Conservation (phyloP, 2,888 invertebrate species). For the Pyralis farinalis region DNA sequence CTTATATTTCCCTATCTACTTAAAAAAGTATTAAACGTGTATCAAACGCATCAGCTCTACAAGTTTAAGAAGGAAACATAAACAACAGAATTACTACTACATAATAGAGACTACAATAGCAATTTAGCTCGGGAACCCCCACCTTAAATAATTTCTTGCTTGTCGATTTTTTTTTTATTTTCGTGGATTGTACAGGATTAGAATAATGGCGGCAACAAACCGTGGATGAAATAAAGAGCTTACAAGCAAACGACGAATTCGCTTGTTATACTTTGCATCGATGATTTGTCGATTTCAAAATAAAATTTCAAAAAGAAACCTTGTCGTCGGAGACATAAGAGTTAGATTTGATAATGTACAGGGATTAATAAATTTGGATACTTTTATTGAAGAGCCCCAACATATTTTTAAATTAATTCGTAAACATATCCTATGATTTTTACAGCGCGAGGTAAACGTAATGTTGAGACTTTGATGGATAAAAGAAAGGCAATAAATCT, state of each 20-base stretch:
- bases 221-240: constrained; percentile 35
- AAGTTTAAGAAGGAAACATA: too few species aligned
- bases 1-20: too few species aligned
- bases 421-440: too few species aligned
- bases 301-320: neutral
- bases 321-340: neutral
- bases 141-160: neutral
- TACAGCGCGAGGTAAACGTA: too few species aligned
- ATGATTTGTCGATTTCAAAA: neutral
- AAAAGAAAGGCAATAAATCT: too few species aligned
- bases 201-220: constrained; percentile 40
- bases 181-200: constrained; percentile 35
- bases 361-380: neutral
- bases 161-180: constrained; percentile 31
- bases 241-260: constrained; percentile 29
- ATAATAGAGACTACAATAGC: neutral
- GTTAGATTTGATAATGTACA: neutral
- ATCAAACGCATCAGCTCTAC: too few species aligned
- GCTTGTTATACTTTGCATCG: constrained; percentile 11
- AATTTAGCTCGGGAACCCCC: neutral
- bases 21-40: too few species aligned
- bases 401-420: too few species aligned
- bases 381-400: too few species aligned
- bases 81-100: too few species aligned
- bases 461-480: too few species aligned